Evolutionary conservation across 1,140 invertebrate species (phyloP), one percentile per base, ranked within the genome.

Genomic region (Diplogasteroides magnus): DNA sequence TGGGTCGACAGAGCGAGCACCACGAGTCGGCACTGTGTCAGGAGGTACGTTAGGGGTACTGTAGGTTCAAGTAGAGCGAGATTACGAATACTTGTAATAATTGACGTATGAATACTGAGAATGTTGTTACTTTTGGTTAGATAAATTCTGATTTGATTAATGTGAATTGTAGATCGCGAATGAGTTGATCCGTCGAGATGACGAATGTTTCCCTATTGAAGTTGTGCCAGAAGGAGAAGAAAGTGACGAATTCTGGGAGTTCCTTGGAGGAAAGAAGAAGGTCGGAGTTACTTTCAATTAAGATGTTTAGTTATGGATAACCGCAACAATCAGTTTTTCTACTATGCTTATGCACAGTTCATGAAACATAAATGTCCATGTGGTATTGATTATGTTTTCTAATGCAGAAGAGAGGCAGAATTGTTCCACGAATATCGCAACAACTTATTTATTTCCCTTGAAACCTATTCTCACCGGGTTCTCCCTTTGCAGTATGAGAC

Each of bases 241-340:
- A 84, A 94, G 95, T 1, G 93, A 97, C 80, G 97, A 97, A 82
- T 98, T 98, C 87, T 98, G 96, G 96, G 89, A 96, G 58, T 93
- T 89, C 27, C 86, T 99, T 14, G 93, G 92, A 66, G 94, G 93
- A 0, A 90, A 90, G 74, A 97, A 95, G 83, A 88, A 89, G 32
- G 28, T 61, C 55, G n/a, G n/a, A n/a, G n/a, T n/a, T n/a, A n/a
- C n/a, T n/a, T n/a, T n/a, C n/a, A n/a, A n/a, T n/a, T n/a, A n/a
- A n/a, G n/a, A n/a, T n/a, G n/a, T n/a, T n/a, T n/a, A n/a, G n/a
- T n/a, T n/a, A n/a, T n/a, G n/a, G n/a, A n/a, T n/a, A n/a, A n/a
- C n/a, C n/a, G n/a, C n/a, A n/a, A n/a, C n/a, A n/a, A n/a, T n/a
- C n/a, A n/a, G n/a, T n/a, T n/a, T n/a, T n/a, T n/a, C n/a, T n/a